Conservation (phyloP, 1,140 invertebrate genomes). For the Drosophila lowei region DNA sequence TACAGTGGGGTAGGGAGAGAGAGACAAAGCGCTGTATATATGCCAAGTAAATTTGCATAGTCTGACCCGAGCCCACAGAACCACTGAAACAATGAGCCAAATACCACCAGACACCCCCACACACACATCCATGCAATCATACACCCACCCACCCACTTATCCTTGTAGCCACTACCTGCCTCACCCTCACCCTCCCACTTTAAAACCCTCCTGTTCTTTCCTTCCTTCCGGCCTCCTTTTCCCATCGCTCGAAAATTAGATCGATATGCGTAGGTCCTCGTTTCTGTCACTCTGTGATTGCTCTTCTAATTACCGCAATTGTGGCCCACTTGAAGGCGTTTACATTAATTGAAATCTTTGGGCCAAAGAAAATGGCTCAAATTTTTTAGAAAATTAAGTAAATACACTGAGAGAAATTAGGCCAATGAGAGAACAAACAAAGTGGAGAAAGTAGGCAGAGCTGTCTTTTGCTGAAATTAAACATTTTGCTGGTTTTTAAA, state of each 20-base stretch:
- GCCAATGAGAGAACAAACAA: too few relatives aligned
- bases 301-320: constrained; percentile 67
- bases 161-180: constrained; percentile 12
- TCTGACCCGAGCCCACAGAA: constrained; percentile 40
- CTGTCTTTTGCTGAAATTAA: too few relatives aligned
- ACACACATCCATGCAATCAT: constrained; percentile 6
- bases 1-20: background rate
- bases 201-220: too few relatives aligned
- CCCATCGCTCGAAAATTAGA: constrained; percentile 27
- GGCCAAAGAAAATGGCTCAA: constrained; percentile 22
- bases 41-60: constrained; percentile 58
- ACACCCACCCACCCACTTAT: background rate
- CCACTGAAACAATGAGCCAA: constrained; percentile 43
- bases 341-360: constrained; percentile 62
- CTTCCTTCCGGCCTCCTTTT: background rate
- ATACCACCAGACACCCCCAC: constrained; percentile 11
- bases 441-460: too few relatives aligned
- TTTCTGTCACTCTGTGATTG: constrained; percentile 46
- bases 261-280: constrained; percentile 49
- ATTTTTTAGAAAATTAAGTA: constrained; percentile 33
- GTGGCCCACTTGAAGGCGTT: constrained; percentile 41
- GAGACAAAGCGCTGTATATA: constrained; percentile 47
- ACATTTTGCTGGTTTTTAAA: too few relatives aligned
- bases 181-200: background rate
- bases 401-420: background rate